Base-by-base conservation (phyloP, 2,888 invertebrate genomes). In the Graphium colonna region DNA sequence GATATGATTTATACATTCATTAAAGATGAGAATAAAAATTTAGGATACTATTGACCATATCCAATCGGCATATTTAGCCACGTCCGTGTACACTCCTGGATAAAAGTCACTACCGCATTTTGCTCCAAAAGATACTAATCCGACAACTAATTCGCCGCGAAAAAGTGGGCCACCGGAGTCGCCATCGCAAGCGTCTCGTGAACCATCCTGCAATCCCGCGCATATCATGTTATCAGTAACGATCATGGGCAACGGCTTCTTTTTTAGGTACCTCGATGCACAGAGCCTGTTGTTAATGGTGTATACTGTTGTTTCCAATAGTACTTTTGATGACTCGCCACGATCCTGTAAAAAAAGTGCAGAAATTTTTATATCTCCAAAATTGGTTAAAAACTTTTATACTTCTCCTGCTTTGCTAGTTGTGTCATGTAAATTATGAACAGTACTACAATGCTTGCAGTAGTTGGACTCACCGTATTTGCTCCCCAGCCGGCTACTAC, bases 151-250 rank as follows among this genome's bases (percentile, higher is more conserved):
- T 12, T 79, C 60, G 10, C 60, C 63, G 60, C 61, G 77, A 62
- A 78, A 81, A 52, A 90, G 63, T 17, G 91, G 90, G 31, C 91
- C 90, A 4, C 91, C 91, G 43, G 85, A 82, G 68, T 91, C 91
- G 48, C 85, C 90, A 67, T 83, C 75, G 56, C 82, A 82, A 1
- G 77, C 74, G 51, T 76, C 80, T 3, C 49, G 56, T 3, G 77
- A 79, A 1, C 77, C 80, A 39, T 69, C 69, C 1, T 73, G 53
- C 2, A 73, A 12, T 40, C 81, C 79, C 48, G 79, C 77, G 57
- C 84, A 84, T 57, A 84, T 71, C 81, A 84, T 83, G 59, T 77
- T 52, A 8, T 46, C 45, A 1, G 52, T 52, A 1, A 52, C 52
- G 0, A 40, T 31, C 3, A 1, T 26, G 1, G 43, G 18, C n/a